phyloP scores from a whole-genome alignment of 2,797 vertebrate genomes.

The Geotrypetes seraphini region DNA sequence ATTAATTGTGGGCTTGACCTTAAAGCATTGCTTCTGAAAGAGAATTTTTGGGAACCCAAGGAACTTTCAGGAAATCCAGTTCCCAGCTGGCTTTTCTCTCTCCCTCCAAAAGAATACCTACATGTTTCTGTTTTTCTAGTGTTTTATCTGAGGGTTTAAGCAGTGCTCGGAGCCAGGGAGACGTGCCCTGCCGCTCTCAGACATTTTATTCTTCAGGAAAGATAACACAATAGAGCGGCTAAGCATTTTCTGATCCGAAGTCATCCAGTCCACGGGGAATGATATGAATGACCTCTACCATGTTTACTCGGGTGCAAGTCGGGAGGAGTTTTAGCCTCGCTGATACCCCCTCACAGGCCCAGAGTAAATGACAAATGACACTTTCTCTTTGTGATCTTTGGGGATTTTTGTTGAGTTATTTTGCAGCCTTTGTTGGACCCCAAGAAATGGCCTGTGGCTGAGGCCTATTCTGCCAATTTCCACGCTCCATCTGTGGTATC shows the following conservation, averaged over 20 bases:
- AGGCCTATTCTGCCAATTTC: conserved; percentile 90
- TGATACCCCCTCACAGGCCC: conserved; percentile 66
- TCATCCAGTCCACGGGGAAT: conserved; percentile 15
- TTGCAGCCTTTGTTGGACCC: conserved; percentile 83
- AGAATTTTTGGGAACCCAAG: fast-evolving
- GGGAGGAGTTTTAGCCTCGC: conserved; percentile 40
- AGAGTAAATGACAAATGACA: conserved; percentile 88
- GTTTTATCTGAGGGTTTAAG: background rate
- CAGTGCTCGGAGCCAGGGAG: background rate
- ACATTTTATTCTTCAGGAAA: background rate
- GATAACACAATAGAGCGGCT: background rate
- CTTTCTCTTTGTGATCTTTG: conserved; percentile 88
- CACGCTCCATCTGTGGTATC: conserved; percentile 99
- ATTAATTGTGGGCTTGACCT: background rate
- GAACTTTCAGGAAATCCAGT: too few species aligned
- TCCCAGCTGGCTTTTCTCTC: too few species aligned
- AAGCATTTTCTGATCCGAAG: conserved; percentile 2
- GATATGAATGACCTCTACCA: conserved; percentile 57
- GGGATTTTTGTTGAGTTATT: conserved; percentile 80
- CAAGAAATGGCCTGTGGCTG: conserved; percentile 79
- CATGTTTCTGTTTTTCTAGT: background rate
- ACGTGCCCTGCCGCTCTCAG: background rate
- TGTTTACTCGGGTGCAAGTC: conserved; percentile 63
- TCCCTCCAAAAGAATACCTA: background rate
- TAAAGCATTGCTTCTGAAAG: background rate